Base-by-base conservation (phyloP, 2,113 vertebrate genomes). In the Antennarius striatus region DNA sequence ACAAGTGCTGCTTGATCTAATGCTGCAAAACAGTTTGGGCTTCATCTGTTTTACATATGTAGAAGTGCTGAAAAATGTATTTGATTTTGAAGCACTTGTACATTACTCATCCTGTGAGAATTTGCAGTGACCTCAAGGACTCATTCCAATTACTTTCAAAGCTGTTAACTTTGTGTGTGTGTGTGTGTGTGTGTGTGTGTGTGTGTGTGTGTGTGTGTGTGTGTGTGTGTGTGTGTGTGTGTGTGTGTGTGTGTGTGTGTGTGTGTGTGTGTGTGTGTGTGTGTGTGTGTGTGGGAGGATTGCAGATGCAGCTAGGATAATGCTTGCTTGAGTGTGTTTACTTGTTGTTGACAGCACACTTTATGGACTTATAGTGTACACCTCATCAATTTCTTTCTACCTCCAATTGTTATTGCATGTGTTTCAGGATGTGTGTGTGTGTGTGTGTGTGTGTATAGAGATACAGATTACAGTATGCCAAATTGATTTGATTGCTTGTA, bases 21-120 rank as follows among this genome's bases (percentile, higher is more conserved):
- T 62, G 28, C 28, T 45, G 42, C 36, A 5, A n/a, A 50, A 64
- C 65, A 36, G 8, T 45, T 60, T 60, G n/a, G 11, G 2, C 30
- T 29, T 56, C n/a, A 40, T 16, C 36, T 55, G 58, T 79, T 66
- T 83, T 56, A 50, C 46, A 56, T 10, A 10, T 64, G 52, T 62
- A 36, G 32, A 36, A 36, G 32, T 60, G 28, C 2, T 50, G 32
- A 65, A 74, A 57, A 65, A 50, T 29, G 30, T 10, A 56, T 52
- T 63, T 28, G 32, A 49, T 71, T 71, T 62, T 69, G n/a, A 60
- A 15, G 54, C 47, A 57, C 56, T 79, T 55, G 63, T 70, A 36
- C 30, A 56, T 83, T 77, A 71, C 50, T 84, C 69, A 79, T 75
- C 72, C 47, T 46, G 32, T 39, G 74, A 82, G 69, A 67, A 68